Evolutionary conservation across 2,888 invertebrate species (phyloP).

Genomic region (Tetanocera ferruginea): DNA sequence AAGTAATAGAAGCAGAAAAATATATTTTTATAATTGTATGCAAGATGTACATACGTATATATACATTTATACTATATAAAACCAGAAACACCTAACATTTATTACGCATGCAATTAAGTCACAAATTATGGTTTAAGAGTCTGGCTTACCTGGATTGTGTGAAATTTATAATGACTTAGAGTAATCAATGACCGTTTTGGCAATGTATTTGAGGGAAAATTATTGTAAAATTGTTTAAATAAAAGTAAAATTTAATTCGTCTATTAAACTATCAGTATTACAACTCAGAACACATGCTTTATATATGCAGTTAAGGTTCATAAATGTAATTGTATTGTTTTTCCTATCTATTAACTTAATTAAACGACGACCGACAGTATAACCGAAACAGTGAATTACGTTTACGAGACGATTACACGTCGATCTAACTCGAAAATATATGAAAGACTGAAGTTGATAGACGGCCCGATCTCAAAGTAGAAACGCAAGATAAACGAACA

Average conservation of each 20-base stretch:
- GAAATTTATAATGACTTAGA: too few species aligned
- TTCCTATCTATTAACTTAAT: slow-evolving; percentile 3
- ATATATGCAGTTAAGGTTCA: not conserved
- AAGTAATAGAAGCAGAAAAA: not conserved
- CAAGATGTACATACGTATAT: too few species aligned
- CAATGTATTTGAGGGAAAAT: too few species aligned
- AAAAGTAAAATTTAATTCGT: not conserved
- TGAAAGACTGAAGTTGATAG: slow-evolving; percentile 53
- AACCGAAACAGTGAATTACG: slow-evolving; percentile 2
- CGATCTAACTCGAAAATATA: slow-evolving; percentile 54
- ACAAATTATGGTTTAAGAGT: too few species aligned
- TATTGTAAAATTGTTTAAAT: too few species aligned
- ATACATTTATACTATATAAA: too few species aligned
- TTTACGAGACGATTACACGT: slow-evolving; percentile 47
- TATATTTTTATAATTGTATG: too few species aligned
- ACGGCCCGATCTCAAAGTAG: slow-evolving; percentile 25
- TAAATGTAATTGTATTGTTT: not conserved
- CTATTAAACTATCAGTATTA: not conserved
- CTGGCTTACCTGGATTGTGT: too few species aligned
- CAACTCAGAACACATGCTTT: not conserved
- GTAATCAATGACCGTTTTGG: too few species aligned
- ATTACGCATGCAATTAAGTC: too few species aligned
- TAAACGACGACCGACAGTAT: not conserved
- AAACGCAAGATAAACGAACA: slow-evolving; percentile 38
- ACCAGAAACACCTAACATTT: too few species aligned